Percentiles rank a stretch among this genome's conserved stretches.
These are phyloP conservation scores for Stictonetta naevosa DNA, from an alignment of 2,113 vertebrate species.

Conservation along the genomic window DNA sequence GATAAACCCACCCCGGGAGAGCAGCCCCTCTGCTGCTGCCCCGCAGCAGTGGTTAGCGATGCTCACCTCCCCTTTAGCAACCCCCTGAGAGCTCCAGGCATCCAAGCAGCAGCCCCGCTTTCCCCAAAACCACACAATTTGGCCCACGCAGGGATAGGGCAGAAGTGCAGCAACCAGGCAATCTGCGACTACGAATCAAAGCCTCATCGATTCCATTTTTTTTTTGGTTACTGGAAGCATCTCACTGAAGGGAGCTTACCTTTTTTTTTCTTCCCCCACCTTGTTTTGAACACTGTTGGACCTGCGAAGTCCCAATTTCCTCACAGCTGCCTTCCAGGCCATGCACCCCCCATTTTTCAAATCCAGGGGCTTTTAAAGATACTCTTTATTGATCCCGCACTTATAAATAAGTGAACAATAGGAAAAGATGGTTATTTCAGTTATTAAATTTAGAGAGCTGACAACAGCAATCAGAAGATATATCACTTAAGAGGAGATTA, in stretches of 20 bases:
- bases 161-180: neutral
- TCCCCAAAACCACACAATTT: neutral
- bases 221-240: neutral
- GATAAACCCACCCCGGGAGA: neutral
- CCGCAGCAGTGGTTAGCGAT: fast-evolving
- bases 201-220: neutral
- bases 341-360: neutral
- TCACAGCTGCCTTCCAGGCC: neutral
- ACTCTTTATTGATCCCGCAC: slow-evolving; percentile 33
- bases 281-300: neutral
- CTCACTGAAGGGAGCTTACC: neutral
- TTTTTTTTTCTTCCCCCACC: neutral
- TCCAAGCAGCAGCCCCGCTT: neutral
- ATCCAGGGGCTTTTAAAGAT: slow-evolving; percentile 29
- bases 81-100: neutral
- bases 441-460: slow-evolving; percentile 68
- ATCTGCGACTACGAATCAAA: neutral
- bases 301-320: neutral
- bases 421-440: slow-evolving; percentile 16
- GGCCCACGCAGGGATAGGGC: neutral
- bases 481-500: slow-evolving; percentile 66
- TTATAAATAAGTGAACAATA: slow-evolving; percentile 47
- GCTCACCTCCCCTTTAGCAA: neutral
- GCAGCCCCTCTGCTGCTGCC: neutral
- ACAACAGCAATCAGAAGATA: slow-evolving; percentile 71